Base-by-base conservation (phyloP, 2,113 vertebrate genomes). In the Caranx ignobilis region DNA sequence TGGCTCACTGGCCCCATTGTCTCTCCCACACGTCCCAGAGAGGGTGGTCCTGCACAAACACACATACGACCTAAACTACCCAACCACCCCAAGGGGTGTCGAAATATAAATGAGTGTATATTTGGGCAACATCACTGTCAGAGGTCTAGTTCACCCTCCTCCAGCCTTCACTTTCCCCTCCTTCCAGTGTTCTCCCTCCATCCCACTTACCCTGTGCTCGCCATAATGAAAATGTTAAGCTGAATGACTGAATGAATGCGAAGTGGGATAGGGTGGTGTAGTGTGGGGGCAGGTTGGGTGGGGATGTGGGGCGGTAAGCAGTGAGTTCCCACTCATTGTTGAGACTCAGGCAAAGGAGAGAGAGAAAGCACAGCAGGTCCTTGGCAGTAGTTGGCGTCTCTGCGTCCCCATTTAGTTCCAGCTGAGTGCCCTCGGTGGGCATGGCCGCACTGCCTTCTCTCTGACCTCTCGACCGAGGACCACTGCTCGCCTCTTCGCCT, bases 341-440 rank as follows among this genome's bases (percentile, higher is more conserved):
- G 76, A 75, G 68, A 75, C 60, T 62, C 1, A 5, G 21, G 78
- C 55, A 76, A 73, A 65, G 84, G 69, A 87, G 71, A 75, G 82
- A 74, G 86, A 83, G 86, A 84, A 70, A 90, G 79, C 81, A 2
- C 89, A 88, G 89, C 80, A 67, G 88, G 71, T 90, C 89, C 84
- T 94, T 96, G 96, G 95, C 95, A 86, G 80, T 57, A 67, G 65
- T 45, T 83, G 89, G 82, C 86, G 90, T 92, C 89, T 81, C 90
- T 80, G 94, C 78, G 92, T 92, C 92, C 91, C 87, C 87, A 79
- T 92, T 95, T 94, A 93, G 95, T 95, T 95, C 93, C 94, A 95
- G 91, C 81, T 84, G 84, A 66, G 91, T 93, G 90, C 89, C 89
- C 85, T 89, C 80, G 89, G 93, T 89, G 79, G 89, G 91, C 89